Percentiles rank a stretch among this genome's conserved stretches.
Conservation (phyloP, 92 coral and sea anemone species). For the Muricea muricata region DNA sequence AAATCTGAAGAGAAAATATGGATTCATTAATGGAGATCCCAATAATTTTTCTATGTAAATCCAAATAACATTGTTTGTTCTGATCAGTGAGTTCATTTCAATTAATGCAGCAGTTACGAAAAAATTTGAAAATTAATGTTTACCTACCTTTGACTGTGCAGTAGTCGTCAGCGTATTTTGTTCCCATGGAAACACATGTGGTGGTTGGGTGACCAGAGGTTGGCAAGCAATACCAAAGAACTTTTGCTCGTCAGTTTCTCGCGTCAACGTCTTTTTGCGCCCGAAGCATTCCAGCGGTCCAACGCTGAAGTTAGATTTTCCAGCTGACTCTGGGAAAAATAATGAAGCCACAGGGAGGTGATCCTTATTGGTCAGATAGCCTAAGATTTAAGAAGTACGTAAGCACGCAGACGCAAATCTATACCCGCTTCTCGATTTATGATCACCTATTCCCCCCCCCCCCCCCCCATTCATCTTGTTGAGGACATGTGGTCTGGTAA, state of each 20-base stretch:
- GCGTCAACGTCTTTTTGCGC: neutral
- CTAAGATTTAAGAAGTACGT: constrained; percentile 56
- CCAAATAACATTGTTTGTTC: too few relatives aligned
- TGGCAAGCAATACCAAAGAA: constrained; percentile 32
- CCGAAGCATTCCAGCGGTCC: constrained; percentile 97
- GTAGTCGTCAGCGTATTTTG: neutral
- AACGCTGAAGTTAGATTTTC: constrained; percentile 80
- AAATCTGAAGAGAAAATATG: neutral
- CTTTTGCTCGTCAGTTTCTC: constrained; percentile 10
- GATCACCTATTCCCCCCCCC: too few relatives aligned
- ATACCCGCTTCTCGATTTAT: too few relatives aligned
- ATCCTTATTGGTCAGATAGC: constrained; percentile 78
- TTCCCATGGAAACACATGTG: constrained; percentile 37
- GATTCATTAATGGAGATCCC: too few relatives aligned
- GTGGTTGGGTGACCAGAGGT: constrained; percentile 33
- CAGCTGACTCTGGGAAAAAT: constrained; percentile 74
- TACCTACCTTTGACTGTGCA: neutral
- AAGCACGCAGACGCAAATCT: too few relatives aligned
- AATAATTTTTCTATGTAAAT: too few relatives aligned
- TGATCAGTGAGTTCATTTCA: too few relatives aligned
- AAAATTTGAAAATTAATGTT: too few relatives aligned
- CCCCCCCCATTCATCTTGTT: too few relatives aligned
- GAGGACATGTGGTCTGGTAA: too few relatives aligned
- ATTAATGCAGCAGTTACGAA: too few relatives aligned
- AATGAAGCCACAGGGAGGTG: constrained; percentile 84